Evolutionary conservation across 2,797 vertebrate genomes (phyloP).

Genomic region (Microctenopoma stevenorrisi): DNA sequence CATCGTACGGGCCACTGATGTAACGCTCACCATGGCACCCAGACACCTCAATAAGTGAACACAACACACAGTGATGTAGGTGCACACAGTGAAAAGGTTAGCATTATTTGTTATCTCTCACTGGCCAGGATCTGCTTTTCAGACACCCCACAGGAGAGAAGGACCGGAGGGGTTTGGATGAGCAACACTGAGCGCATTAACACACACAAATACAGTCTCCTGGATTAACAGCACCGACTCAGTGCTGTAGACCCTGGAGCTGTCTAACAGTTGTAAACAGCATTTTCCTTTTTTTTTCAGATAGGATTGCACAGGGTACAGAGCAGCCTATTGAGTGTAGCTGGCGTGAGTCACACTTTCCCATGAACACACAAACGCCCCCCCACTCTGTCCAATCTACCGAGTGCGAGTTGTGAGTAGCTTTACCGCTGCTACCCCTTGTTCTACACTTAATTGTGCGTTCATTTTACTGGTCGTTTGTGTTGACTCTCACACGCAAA

Average conservation of each 20-base stretch:
- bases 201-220: not conserved
- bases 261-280: slow-evolving; percentile 4
- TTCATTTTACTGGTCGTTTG: not conserved
- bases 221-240: slow-evolving; percentile 39
- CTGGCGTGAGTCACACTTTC: slow-evolving; percentile 29
- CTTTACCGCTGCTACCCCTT: not conserved
- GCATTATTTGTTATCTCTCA: not conserved
- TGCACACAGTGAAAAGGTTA: not conserved
- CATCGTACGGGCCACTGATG: not conserved
- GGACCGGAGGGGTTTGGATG: not conserved
- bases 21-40: not conserved
- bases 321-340: not conserved
- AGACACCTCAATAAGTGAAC: not conserved
- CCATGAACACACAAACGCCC: slow-evolving; percentile 7
- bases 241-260: slow-evolving; percentile 9
- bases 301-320: not conserved
- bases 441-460: not conserved
- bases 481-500: not conserved
- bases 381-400: not conserved
- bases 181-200: slow-evolving; percentile 9
- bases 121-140: slow-evolving; percentile 1
- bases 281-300: not conserved
- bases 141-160: not conserved
- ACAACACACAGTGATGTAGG: not conserved
- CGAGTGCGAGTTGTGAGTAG: slow-evolving; percentile 25